These are phyloP conservation scores for Ormyrus nitidulus DNA, from an alignment of 2,888 invertebrate genomes.

Conservation along the genomic window DNA sequence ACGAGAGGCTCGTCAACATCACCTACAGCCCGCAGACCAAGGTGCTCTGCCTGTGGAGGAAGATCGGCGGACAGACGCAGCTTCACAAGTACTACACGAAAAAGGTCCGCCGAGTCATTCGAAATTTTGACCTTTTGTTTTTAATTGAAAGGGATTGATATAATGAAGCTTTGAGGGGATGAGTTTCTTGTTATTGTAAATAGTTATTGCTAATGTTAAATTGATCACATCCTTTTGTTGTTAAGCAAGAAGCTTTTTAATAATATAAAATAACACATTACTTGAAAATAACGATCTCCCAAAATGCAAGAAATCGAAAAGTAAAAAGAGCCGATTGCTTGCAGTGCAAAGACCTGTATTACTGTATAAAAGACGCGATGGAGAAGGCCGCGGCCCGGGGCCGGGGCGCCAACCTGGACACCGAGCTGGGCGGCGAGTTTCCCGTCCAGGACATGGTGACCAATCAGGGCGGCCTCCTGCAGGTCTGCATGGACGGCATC, in stretches of 20 bases:
- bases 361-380: constrained; percentile 99
- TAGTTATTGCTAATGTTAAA: too few species aligned
- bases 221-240: too few species aligned
- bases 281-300: too few species aligned
- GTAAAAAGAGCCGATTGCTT: not conserved
- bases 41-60: constrained; percentile 97
- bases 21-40: constrained; percentile 99
- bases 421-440: constrained; percentile 95
- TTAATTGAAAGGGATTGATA: too few species aligned
- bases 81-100: constrained; percentile 99
- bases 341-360: constrained; percentile 98
- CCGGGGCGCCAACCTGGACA: constrained; percentile 85
- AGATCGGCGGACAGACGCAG: constrained; percentile 95
- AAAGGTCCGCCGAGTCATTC: constrained; percentile 81
- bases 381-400: constrained; percentile 86
- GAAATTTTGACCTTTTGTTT: not conserved
- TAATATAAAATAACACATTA: too few species aligned
- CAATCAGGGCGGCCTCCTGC: constrained; percentile 97
- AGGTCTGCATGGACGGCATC: constrained; percentile 99
- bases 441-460: constrained; percentile 98
- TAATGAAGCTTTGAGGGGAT: too few species aligned
- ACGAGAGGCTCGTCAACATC: constrained; percentile 98
- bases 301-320: too few species aligned
- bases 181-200: too few species aligned
- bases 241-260: too few species aligned